Evolutionary conservation across 2,797 vertebrate species (phyloP), one percentile per base, ranked within the genome.

Genomic region (Harpagifer antarcticus): DNA sequence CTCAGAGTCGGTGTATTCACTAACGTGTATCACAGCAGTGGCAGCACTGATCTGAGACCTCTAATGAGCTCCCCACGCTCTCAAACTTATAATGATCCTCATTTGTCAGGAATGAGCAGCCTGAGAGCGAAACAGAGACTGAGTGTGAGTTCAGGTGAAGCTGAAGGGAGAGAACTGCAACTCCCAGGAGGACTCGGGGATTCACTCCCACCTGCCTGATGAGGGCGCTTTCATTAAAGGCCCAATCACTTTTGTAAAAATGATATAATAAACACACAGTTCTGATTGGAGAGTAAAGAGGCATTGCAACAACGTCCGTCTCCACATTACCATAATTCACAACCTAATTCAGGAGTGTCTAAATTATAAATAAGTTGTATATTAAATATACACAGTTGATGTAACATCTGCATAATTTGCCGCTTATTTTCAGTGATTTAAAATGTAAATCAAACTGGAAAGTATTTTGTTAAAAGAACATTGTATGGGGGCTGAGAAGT

Each of bases 11-110:
- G 74, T 68, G 65, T 33, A 68, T 79, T 68, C 81, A 84, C 78
- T 76, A 70, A 50, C 73, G 77, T 82, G 79, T 72, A 76, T 78
- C 85, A 31, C 65, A 19, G 80, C 78, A 37, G 77, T 61, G 4
- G 68, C 87, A n/a, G 82, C 86, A 76, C 84, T 85, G 83, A 90
- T 87, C 84, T 85, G 88, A 90, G 83, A 88, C 83, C 86, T 83
- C 59, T 91, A 90, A 91, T 89, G 78, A 89, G 86, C 83, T 90
- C 86, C 83, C 87, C 1, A 52, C 4, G 86, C 86, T 83, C 81
- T 72, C 74, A 68, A 68, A 80, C 83, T 86, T 79, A 55, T 88
- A 78, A 89, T 81, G 87, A 87, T 75, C 78, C 84, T 81, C 82
- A 77, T 88, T 89, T 87, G 78, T 90, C 81, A 78, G 68, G 75